Conservation (phyloP, 2,888 invertebrate species). For the Diachrysia chrysitis region DNA sequence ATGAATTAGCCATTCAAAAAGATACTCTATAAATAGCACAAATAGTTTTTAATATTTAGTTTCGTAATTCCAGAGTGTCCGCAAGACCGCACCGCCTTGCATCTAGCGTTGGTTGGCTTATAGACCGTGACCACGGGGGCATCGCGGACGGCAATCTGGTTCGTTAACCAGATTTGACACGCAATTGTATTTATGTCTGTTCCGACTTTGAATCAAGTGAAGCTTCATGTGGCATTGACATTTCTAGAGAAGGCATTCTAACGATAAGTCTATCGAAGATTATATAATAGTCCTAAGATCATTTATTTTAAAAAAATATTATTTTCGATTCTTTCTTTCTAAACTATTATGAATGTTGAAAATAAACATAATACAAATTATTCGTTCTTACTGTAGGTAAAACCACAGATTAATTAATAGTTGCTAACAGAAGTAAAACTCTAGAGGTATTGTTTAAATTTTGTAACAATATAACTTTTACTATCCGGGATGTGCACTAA, state of each 20-base stretch:
- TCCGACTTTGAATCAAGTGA: slow-evolving; percentile 9
- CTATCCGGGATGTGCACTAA: too few relatives aligned
- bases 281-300: not conserved
- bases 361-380: too few relatives aligned
- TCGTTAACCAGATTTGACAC: slow-evolving; percentile 28
- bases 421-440: too few relatives aligned
- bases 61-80: not conserved
- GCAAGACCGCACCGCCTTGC: not conserved
- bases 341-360: too few relatives aligned
- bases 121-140: slow-evolving; percentile 30
- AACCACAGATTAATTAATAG: too few relatives aligned
- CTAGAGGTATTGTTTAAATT: too few relatives aligned
- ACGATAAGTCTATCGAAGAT: not conserved
- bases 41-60: not conserved
- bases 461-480: too few relatives aligned
- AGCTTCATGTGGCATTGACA: not conserved
- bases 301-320: too few relatives aligned
- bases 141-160: slow-evolving; percentile 12
- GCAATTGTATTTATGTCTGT: slow-evolving; percentile 15
- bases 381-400: too few relatives aligned
- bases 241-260: not conserved
- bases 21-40: not conserved
- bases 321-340: too few relatives aligned
- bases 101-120: slow-evolving; percentile 15
- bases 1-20: too few relatives aligned